Evolutionary conservation across 1,140 invertebrate species (phyloP).

Genomic region (Popillia japonica): DNA sequence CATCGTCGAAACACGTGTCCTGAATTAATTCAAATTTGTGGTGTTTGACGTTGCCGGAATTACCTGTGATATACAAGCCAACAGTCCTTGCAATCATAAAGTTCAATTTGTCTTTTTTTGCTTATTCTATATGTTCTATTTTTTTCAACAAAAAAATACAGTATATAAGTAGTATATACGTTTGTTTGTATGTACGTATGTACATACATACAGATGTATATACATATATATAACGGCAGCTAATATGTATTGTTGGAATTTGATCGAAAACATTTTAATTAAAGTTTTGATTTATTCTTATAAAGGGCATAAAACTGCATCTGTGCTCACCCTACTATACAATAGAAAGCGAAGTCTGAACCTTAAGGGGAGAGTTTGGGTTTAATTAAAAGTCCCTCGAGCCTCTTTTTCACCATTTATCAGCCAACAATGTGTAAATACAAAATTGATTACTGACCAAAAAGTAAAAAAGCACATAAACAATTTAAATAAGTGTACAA

Average conservation of each 20-base stretch:
- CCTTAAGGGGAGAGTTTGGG: conserved; percentile 19
- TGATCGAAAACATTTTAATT: conserved; percentile 49
- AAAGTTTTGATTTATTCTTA: conserved; percentile 47
- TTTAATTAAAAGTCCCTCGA: conserved; percentile 56
- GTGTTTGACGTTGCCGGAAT: too few species aligned
- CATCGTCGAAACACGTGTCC: too few species aligned
- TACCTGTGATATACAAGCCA: too few species aligned
- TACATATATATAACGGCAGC: not conserved
- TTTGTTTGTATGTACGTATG: too few species aligned
- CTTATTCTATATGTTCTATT: too few species aligned
- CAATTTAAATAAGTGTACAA: not conserved
- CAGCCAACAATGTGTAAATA: conserved; percentile 23
- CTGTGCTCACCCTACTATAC: conserved; percentile 4
- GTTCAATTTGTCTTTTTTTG: too few species aligned
- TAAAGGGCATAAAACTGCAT: conserved; percentile 19
- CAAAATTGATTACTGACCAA: conserved; percentile 31
- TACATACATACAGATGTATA: too few species aligned
- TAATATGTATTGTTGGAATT: not conserved
- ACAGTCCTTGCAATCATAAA: too few species aligned
- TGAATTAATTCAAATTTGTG: too few species aligned
- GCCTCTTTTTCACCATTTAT: conserved; percentile 51
- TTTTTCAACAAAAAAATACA: too few species aligned
- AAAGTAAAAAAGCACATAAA: not conserved
- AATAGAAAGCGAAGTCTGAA: conserved; percentile 29
- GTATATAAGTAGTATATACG: too few species aligned